Base-by-base conservation (phyloP, 2,888 invertebrate genomes). In the Ophonus ardosiacus region DNA sequence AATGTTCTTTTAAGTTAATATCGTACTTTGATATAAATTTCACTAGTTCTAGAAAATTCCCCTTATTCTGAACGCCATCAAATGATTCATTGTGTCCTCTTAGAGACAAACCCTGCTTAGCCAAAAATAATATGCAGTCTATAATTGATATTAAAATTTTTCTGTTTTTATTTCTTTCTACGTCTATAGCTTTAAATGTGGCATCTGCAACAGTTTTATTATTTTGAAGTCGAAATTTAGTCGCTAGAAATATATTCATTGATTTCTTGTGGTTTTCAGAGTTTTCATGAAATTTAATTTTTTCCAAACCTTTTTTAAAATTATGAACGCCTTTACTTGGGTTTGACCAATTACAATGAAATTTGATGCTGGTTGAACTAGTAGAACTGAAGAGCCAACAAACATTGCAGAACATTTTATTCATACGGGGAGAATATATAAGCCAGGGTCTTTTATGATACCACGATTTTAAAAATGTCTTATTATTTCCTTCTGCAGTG, bases 1-100 rank as follows among this genome's bases (percentile, higher is more conserved):
- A 71, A 71, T 71, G 71, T 6, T 71, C n/a, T 31, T n/a, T 10
- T 31, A 31, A 7, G 18, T 21, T 71, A 31, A 71, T 21, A 24
- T 71, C 71, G 31, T 71, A 71, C 18, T 71, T 21, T 18, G 68
- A 15, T 71, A 71, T 21, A 71, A 71, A 71, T 21, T 24, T 71
- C 31, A 31, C 24, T 10, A 71, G 8, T 31, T 71, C 71, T 24
- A 21, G 38, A 71, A 71, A 71, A 71, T 71, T 31, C 8, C 24
- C 38, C 18, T 21, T 71, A 31, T 71, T 71, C 4, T 21, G 8
- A 71, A 21, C n/a, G 31, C 71, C 31, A 71, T 31, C 24, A 71
- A 24, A 31, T 71, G 18, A 31, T 71, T 71, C 71, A 24, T 31
- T 71, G 38, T 71, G 71, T 6, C 71, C 71, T 71, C 71, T 71